Conservation (phyloP, 2,888 invertebrate genomes). For the Calameuta pallipes region DNA sequence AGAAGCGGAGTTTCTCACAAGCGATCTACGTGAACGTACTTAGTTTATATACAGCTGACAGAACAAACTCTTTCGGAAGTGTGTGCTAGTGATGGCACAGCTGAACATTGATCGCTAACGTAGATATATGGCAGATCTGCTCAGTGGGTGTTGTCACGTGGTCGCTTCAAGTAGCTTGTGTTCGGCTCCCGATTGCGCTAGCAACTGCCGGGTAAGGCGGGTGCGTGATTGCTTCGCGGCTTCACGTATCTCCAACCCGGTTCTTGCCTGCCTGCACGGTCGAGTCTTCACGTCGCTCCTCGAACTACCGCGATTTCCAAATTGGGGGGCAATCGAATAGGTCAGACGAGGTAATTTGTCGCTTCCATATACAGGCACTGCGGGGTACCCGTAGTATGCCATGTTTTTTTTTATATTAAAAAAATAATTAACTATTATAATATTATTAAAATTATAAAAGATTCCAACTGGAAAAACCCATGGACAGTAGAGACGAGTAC, state of each 20-base stretch:
- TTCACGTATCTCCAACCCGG: constrained; percentile 37
- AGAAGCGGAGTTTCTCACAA: no score
- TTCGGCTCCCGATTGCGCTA: constrained; percentile 69
- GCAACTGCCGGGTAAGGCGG: constrained; percentile 36
- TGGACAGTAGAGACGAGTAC: no score
- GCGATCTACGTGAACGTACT: no score
- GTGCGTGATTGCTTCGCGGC: constrained; percentile 33
- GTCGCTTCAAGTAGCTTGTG: constrained; percentile 72
- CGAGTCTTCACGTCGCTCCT: constrained; percentile 69
- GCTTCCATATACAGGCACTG: constrained; percentile 72
- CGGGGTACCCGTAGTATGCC: constrained; percentile 68
- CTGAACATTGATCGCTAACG: constrained; percentile 73
- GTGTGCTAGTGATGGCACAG: constrained; percentile 74
- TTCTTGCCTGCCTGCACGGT: constrained; percentile 68
- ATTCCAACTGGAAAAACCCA: background rate
- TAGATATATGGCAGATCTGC: constrained; percentile 72
- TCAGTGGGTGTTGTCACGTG: constrained; percentile 75
- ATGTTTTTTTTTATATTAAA: constrained; percentile 60
- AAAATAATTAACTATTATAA: background rate
- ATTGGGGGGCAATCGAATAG: constrained; percentile 72
- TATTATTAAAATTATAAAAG: background rate
- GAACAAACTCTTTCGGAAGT: constrained; percentile 62
- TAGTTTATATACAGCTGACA: no score
- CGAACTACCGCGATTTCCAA: constrained; percentile 75
- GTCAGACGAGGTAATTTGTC: constrained; percentile 69